phyloP scores from a whole-genome alignment of 2,888 invertebrate genomes.

The Leucoptera coffeella region DNA sequence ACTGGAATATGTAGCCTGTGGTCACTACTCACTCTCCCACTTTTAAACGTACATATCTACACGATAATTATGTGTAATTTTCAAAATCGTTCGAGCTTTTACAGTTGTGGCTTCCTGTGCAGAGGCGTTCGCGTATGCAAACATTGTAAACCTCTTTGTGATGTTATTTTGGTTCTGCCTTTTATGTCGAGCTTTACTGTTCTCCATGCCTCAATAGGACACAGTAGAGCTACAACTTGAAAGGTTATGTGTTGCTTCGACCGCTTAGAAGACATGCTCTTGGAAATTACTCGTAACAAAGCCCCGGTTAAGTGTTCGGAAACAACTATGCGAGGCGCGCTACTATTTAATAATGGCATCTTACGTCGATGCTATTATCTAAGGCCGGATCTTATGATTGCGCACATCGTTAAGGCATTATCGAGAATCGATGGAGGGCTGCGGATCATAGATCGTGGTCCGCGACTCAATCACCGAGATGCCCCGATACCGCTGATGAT shows the following conservation, averaged over 20 bases:
- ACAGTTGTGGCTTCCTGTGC: conserved; percentile 40
- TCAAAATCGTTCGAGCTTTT: conserved; percentile 49
- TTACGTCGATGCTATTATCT: conserved; percentile 26
- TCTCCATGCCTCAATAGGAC: too few species aligned
- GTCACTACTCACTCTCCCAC: conserved; percentile 33
- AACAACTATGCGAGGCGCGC: too few species aligned
- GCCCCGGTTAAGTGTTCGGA: too few species aligned
- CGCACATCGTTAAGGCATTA: conserved; percentile 43
- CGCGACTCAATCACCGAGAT: conserved; percentile 42
- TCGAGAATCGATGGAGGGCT: conserved; percentile 25
- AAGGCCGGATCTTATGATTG: conserved; percentile 34
- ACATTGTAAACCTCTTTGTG: neutral
- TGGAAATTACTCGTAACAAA: too few species aligned
- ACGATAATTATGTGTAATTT: conserved; percentile 50
- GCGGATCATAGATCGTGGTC: conserved; percentile 46
- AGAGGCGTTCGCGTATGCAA: conserved; percentile 13
- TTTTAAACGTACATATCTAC: conserved; percentile 44
- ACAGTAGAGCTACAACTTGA: too few species aligned
- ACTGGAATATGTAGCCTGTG: conserved; percentile 47
- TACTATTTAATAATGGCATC: conserved; percentile 49
- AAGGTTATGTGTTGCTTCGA: too few species aligned
- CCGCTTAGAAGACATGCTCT: too few species aligned
- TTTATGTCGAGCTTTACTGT: neutral
- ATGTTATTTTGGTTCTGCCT: neutral
- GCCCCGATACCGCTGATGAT: conserved; percentile 26